These are phyloP conservation scores for Fopius arisanus DNA, from an alignment of 1,140 invertebrate species.

Conservation along the genomic window DNA sequence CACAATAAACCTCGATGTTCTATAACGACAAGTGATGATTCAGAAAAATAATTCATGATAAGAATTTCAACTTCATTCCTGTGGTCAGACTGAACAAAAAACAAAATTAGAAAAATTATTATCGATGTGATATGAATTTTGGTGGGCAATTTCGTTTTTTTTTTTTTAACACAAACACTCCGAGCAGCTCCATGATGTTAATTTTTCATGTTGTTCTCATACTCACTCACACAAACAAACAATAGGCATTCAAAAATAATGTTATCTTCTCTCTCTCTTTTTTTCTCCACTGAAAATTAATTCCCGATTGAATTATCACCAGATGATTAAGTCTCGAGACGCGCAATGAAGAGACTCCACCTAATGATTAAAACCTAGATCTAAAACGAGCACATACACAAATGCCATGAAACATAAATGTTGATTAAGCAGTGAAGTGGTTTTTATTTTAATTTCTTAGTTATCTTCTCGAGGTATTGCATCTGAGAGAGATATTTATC, in stretches of 20 bases:
- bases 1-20: too few species aligned
- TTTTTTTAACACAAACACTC: neutral
- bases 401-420: neutral
- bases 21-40: too few species aligned
- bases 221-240: neutral
- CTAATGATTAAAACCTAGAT: neutral
- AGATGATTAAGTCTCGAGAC: neutral
- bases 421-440: neutral
- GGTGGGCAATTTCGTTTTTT: neutral
- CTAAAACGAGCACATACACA: slow-evolving; percentile 9
- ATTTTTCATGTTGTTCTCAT: neutral
- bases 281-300: neutral
- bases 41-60: too few species aligned
- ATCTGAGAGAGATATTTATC: too few species aligned
- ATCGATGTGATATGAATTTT: neutral
- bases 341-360: slow-evolving; percentile 14
- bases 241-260: neutral
- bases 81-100: neutral
- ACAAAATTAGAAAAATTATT: neutral
- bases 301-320: neutral
- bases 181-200: neutral
- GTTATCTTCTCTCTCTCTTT: neutral
- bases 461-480: too few species aligned
- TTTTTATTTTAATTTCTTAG: neutral
- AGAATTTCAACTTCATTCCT: neutral